Percentiles rank a stretch among this genome's conserved stretches.
Conservation (phyloP, 2,113 vertebrate species). For the Ctenodactylus gundi region DNA sequence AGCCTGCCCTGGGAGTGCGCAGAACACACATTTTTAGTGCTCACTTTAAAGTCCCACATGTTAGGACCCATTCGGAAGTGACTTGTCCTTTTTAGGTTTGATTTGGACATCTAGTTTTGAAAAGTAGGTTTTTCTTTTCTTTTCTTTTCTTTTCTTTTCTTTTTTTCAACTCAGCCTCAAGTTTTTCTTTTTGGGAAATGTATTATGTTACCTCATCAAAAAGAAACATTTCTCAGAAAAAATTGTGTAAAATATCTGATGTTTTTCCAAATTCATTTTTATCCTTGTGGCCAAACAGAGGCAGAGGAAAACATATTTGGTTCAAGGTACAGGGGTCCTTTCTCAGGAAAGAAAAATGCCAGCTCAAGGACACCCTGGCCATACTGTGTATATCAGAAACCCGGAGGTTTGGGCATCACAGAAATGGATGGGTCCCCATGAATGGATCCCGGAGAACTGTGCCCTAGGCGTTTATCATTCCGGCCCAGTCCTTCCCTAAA, state of each 20-base stretch:
- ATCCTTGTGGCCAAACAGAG: background rate
- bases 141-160: no score
- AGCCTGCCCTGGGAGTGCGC: background rate
- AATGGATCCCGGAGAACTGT: background rate
- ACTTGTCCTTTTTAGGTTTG: background rate
- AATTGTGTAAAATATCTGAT: background rate
- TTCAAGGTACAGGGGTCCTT: background rate
- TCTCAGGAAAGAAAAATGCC: background rate
- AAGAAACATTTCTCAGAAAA: background rate
- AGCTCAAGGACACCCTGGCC: background rate
- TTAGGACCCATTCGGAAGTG: background rate
- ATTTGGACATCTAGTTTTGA: background rate
- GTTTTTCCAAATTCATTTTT: background rate
- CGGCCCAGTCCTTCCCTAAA: slow-evolving; percentile 12
- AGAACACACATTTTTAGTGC: no score
- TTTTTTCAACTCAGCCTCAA: background rate
- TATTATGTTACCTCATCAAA: background rate
- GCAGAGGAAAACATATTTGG: background rate
- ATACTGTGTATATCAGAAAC: rapidly evolving
- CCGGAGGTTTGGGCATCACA: background rate
- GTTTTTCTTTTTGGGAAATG: slow-evolving; percentile 27
- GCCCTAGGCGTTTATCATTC: slow-evolving; percentile 35
- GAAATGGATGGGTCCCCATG: background rate
- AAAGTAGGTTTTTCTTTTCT: no score
- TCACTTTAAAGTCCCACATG: background rate